phyloP scores from a whole-genome alignment of 2,113 vertebrate genomes.

The Scalopus aquaticus region DNA sequence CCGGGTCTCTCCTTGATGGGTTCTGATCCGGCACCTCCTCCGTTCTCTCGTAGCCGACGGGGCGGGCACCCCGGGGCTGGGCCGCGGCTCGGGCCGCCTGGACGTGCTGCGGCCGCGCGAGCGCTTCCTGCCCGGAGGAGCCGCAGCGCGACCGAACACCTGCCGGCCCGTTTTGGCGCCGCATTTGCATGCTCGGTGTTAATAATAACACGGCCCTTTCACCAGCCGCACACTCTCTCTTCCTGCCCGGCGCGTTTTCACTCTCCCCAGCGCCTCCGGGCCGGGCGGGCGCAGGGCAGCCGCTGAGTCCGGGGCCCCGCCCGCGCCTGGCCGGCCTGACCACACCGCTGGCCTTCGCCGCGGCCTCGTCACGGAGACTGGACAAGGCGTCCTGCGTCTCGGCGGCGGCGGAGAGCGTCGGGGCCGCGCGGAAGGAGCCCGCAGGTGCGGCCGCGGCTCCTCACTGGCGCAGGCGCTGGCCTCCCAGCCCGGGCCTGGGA shows the following conservation, averaged over 20 bases:
- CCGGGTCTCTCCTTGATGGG: too few species aligned
- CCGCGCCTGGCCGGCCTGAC: neutral
- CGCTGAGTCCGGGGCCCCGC: too few species aligned
- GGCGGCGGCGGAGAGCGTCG: accelerated
- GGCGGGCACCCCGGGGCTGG: too few species aligned
- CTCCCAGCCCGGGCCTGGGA: neutral
- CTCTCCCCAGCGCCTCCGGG: neutral
- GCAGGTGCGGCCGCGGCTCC: accelerated
- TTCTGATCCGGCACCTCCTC: too few species aligned
- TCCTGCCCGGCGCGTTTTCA: neutral
- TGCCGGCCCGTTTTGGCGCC: neutral
- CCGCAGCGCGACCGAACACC: neutral
- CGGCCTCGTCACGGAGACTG: neutral
- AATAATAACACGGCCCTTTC: neutral
- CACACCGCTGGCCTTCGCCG: too few species aligned
- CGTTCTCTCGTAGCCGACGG: too few species aligned
- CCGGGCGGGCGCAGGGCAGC: too few species aligned
- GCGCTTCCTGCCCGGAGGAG: neutral
- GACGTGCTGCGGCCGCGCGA: neutral
- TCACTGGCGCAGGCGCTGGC: accelerated
- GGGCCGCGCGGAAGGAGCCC: accelerated
- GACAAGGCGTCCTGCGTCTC: accelerated
- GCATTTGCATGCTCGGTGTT: neutral
- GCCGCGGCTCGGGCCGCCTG: too few species aligned
- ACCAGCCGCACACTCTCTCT: neutral